phyloP scores from a whole-genome alignment of 2,113 vertebrate species.

The Cacatua alba region DNA sequence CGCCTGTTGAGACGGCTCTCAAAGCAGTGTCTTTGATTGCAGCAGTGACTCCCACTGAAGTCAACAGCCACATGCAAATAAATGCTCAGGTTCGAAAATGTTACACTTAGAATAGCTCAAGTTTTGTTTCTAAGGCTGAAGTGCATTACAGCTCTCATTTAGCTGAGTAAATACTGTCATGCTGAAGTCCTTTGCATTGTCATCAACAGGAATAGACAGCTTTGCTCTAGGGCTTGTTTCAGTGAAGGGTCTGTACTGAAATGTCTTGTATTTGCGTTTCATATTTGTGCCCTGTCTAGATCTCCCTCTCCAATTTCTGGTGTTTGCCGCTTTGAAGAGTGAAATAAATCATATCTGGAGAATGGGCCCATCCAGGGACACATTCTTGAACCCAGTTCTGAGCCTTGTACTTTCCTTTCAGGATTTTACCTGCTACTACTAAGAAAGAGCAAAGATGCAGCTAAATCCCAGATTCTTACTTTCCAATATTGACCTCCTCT shows the following conservation, averaged over 20 bases:
- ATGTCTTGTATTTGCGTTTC: slow-evolving; percentile 1
- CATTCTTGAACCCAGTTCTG: rapidly evolving
- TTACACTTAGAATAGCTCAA: neutral
- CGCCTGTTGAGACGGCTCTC: neutral
- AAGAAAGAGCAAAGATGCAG: neutral
- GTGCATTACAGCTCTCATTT: slow-evolving; percentile 28
- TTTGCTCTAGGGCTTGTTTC: slow-evolving; percentile 28
- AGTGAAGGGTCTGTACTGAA: neutral
- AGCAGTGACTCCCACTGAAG: neutral
- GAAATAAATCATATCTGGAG: neutral
- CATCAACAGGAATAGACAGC: slow-evolving; percentile 5
- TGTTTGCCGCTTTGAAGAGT: neutral
- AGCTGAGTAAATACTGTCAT: slow-evolving; percentile 40
- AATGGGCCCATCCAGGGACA: neutral
- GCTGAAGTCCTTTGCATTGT: slow-evolving; percentile 27
- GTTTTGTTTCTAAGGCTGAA: slow-evolving; percentile 40
- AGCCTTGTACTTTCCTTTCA: neutral
- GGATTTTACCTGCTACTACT: neutral
- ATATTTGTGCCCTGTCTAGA: neutral
- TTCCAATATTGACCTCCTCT: neutral
- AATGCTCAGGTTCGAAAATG: neutral
- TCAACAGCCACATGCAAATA: neutral
- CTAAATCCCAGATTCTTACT: neutral
- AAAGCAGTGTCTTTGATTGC: neutral
- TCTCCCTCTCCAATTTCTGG: neutral